Evolutionary conservation across 2,113 vertebrate species (phyloP).

Genomic region (Entelurus aequoreus): DNA sequence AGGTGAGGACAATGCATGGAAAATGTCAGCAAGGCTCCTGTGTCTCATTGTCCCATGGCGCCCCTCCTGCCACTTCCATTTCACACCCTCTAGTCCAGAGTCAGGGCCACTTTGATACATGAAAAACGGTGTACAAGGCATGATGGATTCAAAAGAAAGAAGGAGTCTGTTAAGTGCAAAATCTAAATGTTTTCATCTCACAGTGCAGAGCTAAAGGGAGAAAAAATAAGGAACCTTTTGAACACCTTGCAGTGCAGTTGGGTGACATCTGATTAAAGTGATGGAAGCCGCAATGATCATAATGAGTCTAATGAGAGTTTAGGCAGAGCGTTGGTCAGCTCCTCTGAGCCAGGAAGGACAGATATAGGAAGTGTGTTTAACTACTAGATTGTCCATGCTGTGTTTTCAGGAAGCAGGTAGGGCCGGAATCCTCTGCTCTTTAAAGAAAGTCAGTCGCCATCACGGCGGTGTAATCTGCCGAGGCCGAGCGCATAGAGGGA

Average conservation of each 20-base stretch:
- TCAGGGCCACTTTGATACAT: constrained; percentile 76
- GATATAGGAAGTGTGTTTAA: not conserved
- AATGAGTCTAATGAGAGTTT: constrained; percentile 67
- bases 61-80: constrained; percentile 81
- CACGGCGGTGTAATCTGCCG: constrained; percentile 44
- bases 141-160: constrained; percentile 51
- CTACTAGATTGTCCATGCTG: constrained; percentile 5
- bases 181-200: constrained; percentile 78
- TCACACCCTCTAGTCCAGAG: constrained; percentile 70
- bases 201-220: constrained; percentile 52
- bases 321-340: constrained; percentile 44
- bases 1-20: constrained; percentile 74
- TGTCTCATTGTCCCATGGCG: constrained; percentile 75
- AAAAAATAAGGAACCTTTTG: constrained; percentile 70
- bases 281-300: constrained; percentile 57
- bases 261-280: constrained; percentile 41
- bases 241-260: constrained; percentile 2
- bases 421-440: constrained; percentile 39
- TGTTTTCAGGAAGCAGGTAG: constrained; percentile 42
- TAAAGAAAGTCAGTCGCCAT: constrained; percentile 53
- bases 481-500: constrained; percentile 57
- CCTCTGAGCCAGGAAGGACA: constrained; percentile 29
- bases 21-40: constrained; percentile 74
- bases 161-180: constrained; percentile 73
- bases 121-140: constrained; percentile 60